Evolutionary conservation across 2,113 vertebrate genomes (phyloP).

Genomic region (Aviceda subcristata): DNA sequence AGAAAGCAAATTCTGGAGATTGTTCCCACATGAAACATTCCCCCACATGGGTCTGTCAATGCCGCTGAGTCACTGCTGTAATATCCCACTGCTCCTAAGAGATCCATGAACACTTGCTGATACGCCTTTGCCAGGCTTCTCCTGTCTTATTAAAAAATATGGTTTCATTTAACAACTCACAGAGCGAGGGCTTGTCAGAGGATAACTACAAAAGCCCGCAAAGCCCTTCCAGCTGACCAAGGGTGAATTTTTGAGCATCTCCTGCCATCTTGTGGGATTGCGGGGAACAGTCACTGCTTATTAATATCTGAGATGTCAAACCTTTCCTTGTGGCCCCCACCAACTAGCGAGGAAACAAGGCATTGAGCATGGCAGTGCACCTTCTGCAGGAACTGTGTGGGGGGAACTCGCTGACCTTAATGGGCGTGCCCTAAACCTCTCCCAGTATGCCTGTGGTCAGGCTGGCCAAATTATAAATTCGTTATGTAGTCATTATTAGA

Average conservation of each 20-base stretch:
- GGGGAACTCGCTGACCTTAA: background rate
- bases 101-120: background rate
- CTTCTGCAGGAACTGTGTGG: background rate
- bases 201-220: background rate
- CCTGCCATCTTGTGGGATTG: constrained; percentile 56
- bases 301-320: background rate
- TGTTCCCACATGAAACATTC: constrained; percentile 7
- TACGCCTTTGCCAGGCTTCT: background rate
- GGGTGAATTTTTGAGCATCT: background rate
- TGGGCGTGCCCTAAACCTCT: background rate
- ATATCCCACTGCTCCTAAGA: background rate
- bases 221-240: background rate
- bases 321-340: background rate
- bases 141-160: background rate
- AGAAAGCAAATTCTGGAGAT: constrained; percentile 31
- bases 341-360: rapidly evolving
- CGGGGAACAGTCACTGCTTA: background rate
- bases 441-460: background rate
- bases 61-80: background rate
- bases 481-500: background rate
- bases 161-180: background rate
- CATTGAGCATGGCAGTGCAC: background rate
- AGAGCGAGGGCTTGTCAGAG: background rate
- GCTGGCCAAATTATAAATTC: rapidly evolving
- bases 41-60: background rate